Evolutionary conservation across 2,797 vertebrate species (phyloP).

Genomic region (Enteromius viviparus): DNA sequence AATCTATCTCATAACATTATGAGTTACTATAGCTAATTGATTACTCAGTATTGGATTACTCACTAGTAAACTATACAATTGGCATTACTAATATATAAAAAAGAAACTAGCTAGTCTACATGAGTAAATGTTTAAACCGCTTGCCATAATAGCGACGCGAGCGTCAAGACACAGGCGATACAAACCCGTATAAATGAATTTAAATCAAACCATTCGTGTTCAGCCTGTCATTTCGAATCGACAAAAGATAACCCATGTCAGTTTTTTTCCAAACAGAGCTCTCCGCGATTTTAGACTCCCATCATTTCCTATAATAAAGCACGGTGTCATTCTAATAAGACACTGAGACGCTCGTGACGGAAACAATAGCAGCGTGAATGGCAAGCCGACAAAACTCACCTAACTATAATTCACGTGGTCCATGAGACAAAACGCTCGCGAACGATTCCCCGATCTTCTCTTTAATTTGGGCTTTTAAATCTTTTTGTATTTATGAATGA

Average conservation of each 20-base stretch:
- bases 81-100: not conserved
- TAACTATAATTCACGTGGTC: slow-evolving; percentile 69
- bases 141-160: not conserved
- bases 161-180: not conserved
- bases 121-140: not conserved
- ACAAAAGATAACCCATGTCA: not conserved
- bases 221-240: not conserved
- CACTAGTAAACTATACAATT: not conserved
- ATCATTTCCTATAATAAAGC: not conserved
- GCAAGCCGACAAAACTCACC: slow-evolving; percentile 73
- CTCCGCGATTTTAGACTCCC: slow-evolving; percentile 3
- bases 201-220: not conserved
- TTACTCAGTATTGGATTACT: not conserved
- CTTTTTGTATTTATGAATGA: slow-evolving; percentile 92
- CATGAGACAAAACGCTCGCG: slow-evolving; percentile 62
- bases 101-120: not conserved
- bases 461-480: slow-evolving; percentile 76
- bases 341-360: slow-evolving; percentile 48
- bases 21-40: not conserved
- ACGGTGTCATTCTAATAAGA: slow-evolving; percentile 15
- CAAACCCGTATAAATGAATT: not conserved
- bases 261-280: not conserved
- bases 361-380: slow-evolving; percentile 54
- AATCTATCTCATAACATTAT: not conserved
- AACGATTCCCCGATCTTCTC: slow-evolving; percentile 66